Conservation (phyloP, 2,888 invertebrate genomes). For the Cyrtodaria siliqua region DNA sequence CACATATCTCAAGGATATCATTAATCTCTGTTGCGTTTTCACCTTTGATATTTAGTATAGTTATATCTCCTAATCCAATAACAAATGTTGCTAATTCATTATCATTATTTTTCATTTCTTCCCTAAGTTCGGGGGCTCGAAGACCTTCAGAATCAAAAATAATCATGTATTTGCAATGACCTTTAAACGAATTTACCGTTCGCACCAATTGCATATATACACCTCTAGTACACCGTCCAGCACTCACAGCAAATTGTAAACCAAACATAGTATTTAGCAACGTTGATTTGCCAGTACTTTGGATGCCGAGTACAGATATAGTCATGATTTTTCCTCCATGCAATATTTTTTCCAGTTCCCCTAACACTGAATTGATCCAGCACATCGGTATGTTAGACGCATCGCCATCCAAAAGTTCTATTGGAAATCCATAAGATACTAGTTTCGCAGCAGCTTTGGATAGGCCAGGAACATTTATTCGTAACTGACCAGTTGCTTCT, state of each 20-base stretch:
- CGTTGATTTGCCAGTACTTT: slow-evolving; percentile 62
- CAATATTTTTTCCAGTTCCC: neutral
- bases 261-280: slow-evolving; percentile 58
- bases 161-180: slow-evolving; percentile 31
- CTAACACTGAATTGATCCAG: slow-evolving; percentile 2
- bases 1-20: slow-evolving; percentile 29
- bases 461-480: neutral
- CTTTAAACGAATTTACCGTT: no score
- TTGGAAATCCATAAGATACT: slow-evolving; percentile 17
- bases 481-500: neutral
- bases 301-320: slow-evolving; percentile 33
- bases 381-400: slow-evolving; percentile 1
- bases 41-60: slow-evolving; percentile 33
- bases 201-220: slow-evolving; percentile 20
- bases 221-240: slow-evolving; percentile 58
- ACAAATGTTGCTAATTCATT: slow-evolving; percentile 46
- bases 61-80: slow-evolving; percentile 27
- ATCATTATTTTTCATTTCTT: slow-evolving; percentile 11
- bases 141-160: slow-evolving; percentile 52
- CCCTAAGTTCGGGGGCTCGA: slow-evolving; percentile 16
- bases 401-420: slow-evolving; percentile 20
- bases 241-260: slow-evolving; percentile 43
- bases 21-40: slow-evolving; percentile 27
- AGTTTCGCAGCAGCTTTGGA: slow-evolving; percentile 11
- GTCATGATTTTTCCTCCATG: neutral